Evolutionary conservation across 2,888 invertebrate species (phyloP).

Genomic region (Oligia latruncula): DNA sequence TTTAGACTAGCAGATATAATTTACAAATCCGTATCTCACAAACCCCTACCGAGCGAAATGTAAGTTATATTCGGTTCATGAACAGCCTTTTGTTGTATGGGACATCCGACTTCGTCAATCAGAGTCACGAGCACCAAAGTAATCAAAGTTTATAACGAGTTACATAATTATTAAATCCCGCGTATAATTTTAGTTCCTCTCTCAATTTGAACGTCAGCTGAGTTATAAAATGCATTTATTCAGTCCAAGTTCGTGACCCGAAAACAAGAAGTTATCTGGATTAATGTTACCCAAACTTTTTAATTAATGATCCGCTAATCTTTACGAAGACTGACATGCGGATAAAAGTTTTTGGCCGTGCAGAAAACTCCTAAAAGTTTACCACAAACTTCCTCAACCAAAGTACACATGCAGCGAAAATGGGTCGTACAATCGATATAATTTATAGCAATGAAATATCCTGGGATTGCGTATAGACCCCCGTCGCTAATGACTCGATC

Average conservation of each 20-base stretch:
- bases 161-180: slow-evolving; percentile 70
- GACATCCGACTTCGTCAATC: slow-evolving; percentile 69
- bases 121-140: slow-evolving; percentile 70
- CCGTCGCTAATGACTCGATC: slow-evolving; percentile 61
- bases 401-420: slow-evolving; percentile 50
- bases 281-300: slow-evolving; percentile 79
- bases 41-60: slow-evolving; percentile 34
- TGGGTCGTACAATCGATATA: slow-evolving; percentile 55
- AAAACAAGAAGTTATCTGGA: slow-evolving; percentile 77
- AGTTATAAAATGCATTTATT: slow-evolving; percentile 71
- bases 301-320: slow-evolving; percentile 83
- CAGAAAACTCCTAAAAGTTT: slow-evolving; percentile 50
- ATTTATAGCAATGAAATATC: slow-evolving; percentile 60
- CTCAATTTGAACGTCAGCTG: slow-evolving; percentile 53
- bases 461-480: slow-evolving; percentile 56
- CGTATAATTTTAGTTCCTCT: slow-evolving; percentile 46
- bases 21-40: slow-evolving; percentile 34
- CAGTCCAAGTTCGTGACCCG: slow-evolving; percentile 67
- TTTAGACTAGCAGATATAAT: slow-evolving; percentile 26
- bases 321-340: slow-evolving; percentile 76
- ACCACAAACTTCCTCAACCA: slow-evolving; percentile 30
- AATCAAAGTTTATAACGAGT: slow-evolving; percentile 78
- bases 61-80: slow-evolving; percentile 53
- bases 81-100: slow-evolving; percentile 67
- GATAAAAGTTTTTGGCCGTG: slow-evolving; percentile 67